Base-by-base conservation (phyloP, 2,797 vertebrate species). In the Oreochromis mossambicus region DNA sequence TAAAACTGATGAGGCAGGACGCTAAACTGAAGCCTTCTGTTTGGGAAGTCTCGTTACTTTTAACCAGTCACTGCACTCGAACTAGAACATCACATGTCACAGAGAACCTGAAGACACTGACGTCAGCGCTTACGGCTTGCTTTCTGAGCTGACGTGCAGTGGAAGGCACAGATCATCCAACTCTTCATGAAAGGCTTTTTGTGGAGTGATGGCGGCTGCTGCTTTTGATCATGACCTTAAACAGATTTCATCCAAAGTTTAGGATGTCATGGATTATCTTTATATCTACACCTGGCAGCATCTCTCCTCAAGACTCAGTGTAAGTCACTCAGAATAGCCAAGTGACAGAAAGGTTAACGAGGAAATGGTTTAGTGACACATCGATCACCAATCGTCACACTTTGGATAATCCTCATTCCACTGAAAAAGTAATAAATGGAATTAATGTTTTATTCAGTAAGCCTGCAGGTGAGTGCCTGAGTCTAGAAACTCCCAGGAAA, bases 21-120 rank as follows among this genome's bases (percentile, higher is more conserved):
- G 9, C 46, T 48, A n/a, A 48, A 19, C 38, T 46, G 21, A 70
- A 70, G 21, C n/a, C 12, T 38, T 24, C 12, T 14, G 34, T 24
- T 24, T 21, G 63, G 36, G n/a, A 41, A 14, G 4, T 41, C 63
- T 41, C 7, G 2, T 68, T 70, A 6, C 5, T 46, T 70, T 26
- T 1, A 70, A 43, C 38, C 21, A 68, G 1, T 21, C 56, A 19
- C 56, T 34, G 56, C 17, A 19, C 32, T 61, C 7, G 2, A 24
- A 41, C 63, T 9, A 0, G 36, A 41, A 8, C 63, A 8, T 41
- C 63, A 68, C 63, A 6, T 2, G 36, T 38, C n/a, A 0, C 36
- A 14, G 34, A 21, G 36, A 66, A 66, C 36, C n/a, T 68, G 61
- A 2, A 41, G 36, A 24, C 11, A 24, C 21, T 43, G 63, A 43